Evolutionary conservation across 2,888 invertebrate species (phyloP), one percentile per base, ranked within the genome.

Genomic region (Ennomos erosarius): DNA sequence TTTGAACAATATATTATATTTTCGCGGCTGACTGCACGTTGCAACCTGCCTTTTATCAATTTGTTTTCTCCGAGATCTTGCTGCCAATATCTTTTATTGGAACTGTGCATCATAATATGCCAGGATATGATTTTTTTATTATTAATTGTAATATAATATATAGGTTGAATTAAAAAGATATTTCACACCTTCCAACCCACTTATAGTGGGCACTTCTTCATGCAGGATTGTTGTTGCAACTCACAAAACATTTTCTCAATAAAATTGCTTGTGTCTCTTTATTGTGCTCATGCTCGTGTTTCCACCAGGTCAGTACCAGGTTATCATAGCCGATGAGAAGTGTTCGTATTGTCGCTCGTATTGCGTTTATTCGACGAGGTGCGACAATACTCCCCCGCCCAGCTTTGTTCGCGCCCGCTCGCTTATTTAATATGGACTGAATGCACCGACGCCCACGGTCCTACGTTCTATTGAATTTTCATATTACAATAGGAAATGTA

Each of bases 341-440:
- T 44, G 39, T 38, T 61, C 48, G 46, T 10, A 55, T 57, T 62
- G 61, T 62, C 46, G 60, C 52, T 67, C 58, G 65, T 70, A 74
- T 64, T 68, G 59, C 40, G 46, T 57, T 61, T 26, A 51, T 43
- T 58, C 51, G 57, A 53, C 48, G 37, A 37, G 16, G 55, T 55
- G 51, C 64, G 50, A 56, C 70, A 68, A 71, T 65, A 66, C 63
- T 53, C 47, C 45, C 50, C 56, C 55, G 46, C 47, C 62, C 11
- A 50, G 62, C 72, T 73, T 72, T 76, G 75, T 75, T 68, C 62
- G 64, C 47, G 55, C 49, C 35, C 39, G 58, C 46, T 65, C 47
- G 64, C 63, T 64, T 73, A 68, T 70, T 69, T 67, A 68, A 64
- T 71, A 68, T 68, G 54, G 58, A 49, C 56, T 56, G 54, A 59